Conservation (phyloP, 2,888 invertebrate species). For the Cerceris ruficornis region DNA sequence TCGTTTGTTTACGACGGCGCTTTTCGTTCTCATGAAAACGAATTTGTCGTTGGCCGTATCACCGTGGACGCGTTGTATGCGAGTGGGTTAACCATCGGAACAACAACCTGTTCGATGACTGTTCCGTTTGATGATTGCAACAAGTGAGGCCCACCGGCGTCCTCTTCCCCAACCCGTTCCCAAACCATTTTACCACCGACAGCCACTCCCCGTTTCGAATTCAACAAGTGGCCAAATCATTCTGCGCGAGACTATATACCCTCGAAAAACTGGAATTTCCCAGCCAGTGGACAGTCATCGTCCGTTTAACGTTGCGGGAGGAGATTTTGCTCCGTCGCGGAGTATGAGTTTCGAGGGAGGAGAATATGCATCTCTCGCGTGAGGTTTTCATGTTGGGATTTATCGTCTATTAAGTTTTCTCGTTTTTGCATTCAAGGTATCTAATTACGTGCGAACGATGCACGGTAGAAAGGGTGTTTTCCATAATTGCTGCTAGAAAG, state of each 20-base stretch:
- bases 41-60: slow-evolving; percentile 58
- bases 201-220: slow-evolving; percentile 70
- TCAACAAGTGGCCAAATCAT: slow-evolving; percentile 81
- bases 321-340: slow-evolving; percentile 33
- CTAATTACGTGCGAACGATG: no score
- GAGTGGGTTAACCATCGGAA: slow-evolving; percentile 65
- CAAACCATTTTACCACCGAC: slow-evolving; percentile 71
- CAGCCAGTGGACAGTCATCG: slow-evolving; percentile 61
- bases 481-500: no score
- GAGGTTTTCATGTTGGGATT: no score
- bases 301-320: slow-evolving; percentile 54
- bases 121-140: slow-evolving; percentile 80
- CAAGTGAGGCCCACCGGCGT: slow-evolving; percentile 74
- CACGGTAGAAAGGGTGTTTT: no score
- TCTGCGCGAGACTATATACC: slow-evolving; percentile 63
- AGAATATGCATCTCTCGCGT: not conserved
- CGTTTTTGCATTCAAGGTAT: no score
- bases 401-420: no score
- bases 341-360: slow-evolving; percentile 16
- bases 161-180: slow-evolving; percentile 59
- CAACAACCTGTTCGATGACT: slow-evolving; percentile 80
- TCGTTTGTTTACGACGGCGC: slow-evolving; percentile 21
- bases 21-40: slow-evolving; percentile 60
- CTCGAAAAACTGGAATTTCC: slow-evolving; percentile 65
- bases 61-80: slow-evolving; percentile 37